Base-by-base conservation (phyloP, 1,140 invertebrate species). In the Aleiodes sp. region DNA sequence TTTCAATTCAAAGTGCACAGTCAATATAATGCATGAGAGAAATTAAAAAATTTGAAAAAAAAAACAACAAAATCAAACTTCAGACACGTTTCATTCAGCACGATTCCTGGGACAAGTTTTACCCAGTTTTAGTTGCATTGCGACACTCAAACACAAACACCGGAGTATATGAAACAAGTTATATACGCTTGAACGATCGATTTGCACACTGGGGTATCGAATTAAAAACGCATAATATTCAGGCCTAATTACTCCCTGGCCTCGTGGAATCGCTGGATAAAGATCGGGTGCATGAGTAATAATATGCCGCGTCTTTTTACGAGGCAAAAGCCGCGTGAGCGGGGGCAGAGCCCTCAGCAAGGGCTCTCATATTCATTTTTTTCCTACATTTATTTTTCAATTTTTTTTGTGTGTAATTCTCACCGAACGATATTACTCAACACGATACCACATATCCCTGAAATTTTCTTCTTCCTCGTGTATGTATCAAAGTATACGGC, bases 151-250 rank as follows among this genome's bases (percentile, higher is more conserved):
- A 29, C 24, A 57, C 26, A 29, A 10, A 28, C 3, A 28, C 9
- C 7, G n/a, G n/a, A n/a, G n/a, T n/a, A n/a, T n/a, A n/a, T n/a
- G 21, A 57, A 57, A 26, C 26, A 31, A 59, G 24, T 29, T 59
- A 29, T 56, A 26, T 59, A 59, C 56, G 16, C 2, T 29, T 57
- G 33, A 33, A 24, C 46, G 46, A 68, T 68, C 65, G 65, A 68
- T 68, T 68, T 68, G 66, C 41, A 66, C 62, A 70, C 46, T 29
- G 63, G 43, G 56, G 65, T 68, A 63, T 68, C 70, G 46, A 72
- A 72, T 72, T 72, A 72, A 72, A 72, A 72, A 72, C 66, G 63
- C 67, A 72, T 72, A 68, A 68, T 68, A 72, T 65, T 43, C 62
- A 28, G 56, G 57, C 57, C 65, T 68, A 68, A 68, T 68, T 68